Percentiles rank a stretch among this genome's conserved stretches.
Conservation (phyloP, 2,797 vertebrate genomes). For the Cirrhinus molitorella region DNA sequence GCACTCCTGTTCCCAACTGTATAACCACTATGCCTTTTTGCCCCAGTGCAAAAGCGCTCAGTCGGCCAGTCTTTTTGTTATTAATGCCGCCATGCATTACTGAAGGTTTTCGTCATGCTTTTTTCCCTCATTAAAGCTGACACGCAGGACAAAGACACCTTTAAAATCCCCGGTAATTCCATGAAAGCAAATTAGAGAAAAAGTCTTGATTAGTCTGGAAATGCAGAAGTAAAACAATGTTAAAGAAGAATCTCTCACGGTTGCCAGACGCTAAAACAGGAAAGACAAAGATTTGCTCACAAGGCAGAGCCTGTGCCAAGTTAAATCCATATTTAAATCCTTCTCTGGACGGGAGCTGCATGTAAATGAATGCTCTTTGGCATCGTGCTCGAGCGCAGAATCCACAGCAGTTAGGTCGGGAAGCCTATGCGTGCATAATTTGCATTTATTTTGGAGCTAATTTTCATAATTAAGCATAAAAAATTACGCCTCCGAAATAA, state of each 20-base stretch:
- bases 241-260: constrained; percentile 67
- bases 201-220: constrained; percentile 41
- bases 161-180: constrained; percentile 36
- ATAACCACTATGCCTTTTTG: constrained; percentile 5
- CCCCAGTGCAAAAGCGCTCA: not conserved
- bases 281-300: constrained; percentile 67
- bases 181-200: constrained; percentile 32
- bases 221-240: constrained; percentile 53
- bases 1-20: not conserved
- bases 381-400: constrained; percentile 69
- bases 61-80: constrained; percentile 8
- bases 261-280: constrained; percentile 73
- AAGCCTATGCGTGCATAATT: constrained; percentile 63
- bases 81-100: not conserved
- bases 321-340: constrained; percentile 75
- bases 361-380: constrained; percentile 78
- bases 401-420: constrained; percentile 57
- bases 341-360: constrained; percentile 67
- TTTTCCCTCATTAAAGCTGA: constrained; percentile 25
- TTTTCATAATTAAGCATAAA: constrained; percentile 66
- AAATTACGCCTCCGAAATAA: constrained; percentile 63
- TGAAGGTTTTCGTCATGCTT: constrained; percentile 11
- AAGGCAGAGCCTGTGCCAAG: constrained; percentile 69
- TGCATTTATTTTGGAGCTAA: constrained; percentile 64
- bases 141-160: constrained; percentile 8